Conservation (phyloP, 1,140 invertebrate genomes). For the Eubasilissa regina region DNA sequence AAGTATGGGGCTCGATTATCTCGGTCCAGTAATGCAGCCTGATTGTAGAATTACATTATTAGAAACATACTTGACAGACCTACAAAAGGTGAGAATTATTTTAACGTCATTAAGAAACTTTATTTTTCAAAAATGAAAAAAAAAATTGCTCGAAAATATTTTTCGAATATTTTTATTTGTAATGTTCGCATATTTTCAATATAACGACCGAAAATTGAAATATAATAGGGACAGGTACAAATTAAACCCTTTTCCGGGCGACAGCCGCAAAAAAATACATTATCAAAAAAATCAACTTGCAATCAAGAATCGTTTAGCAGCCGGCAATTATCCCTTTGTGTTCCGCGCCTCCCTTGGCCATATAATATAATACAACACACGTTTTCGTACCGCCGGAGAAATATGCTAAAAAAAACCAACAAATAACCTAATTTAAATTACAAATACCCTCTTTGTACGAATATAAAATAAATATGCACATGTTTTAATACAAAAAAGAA, state of each 20-base stretch:
- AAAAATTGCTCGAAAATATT: not conserved
- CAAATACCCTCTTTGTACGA: conserved; percentile 55
- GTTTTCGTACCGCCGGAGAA: conserved; percentile 49
- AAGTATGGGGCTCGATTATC: too few species aligned
- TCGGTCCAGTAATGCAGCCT: too few species aligned
- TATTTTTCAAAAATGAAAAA: too few species aligned
- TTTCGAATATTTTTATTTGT: not conserved
- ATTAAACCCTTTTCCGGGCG: not conserved
- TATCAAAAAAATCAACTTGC: conserved; percentile 30
- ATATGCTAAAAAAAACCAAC: conserved; percentile 54
- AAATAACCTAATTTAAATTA: conserved; percentile 59
- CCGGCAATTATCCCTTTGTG: conserved; percentile 37
- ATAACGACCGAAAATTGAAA: conserved; percentile 31
- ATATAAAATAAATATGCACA: conserved; percentile 58
- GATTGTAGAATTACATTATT: too few species aligned
- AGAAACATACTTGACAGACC: too few species aligned
- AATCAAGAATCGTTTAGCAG: conserved; percentile 43
- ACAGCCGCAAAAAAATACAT: conserved; percentile 7
- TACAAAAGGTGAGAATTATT: not conserved
- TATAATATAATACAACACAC: conserved; percentile 46
- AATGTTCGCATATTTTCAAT: conserved; percentile 13
- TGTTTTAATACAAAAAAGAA: conserved; percentile 57
- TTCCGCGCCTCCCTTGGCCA: not conserved
- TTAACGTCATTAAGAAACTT: too few species aligned
- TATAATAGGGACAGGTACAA: conserved; percentile 12